Base-by-base conservation (phyloP, 2,888 invertebrate genomes). In the Colletes collaris region DNA sequence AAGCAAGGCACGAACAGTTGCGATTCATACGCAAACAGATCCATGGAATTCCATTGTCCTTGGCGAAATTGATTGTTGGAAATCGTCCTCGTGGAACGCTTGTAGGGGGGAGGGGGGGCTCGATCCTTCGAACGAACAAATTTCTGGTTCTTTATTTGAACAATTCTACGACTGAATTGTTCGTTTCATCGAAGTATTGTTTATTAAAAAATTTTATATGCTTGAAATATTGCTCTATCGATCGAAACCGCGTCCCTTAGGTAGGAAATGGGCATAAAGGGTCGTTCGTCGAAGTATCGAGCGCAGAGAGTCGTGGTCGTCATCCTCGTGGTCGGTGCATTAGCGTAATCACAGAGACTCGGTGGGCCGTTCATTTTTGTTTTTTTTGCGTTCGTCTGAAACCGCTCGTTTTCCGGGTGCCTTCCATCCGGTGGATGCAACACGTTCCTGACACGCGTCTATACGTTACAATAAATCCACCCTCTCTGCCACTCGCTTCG, bases 381-480 rank as follows among this genome's bases (percentile, higher is more conserved):
- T 64, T 67, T 64, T 75, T 71, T 74, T 58, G 56, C 53, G 27
- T 62, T 66, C 63, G 69, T 60, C 62, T 44, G 49, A 65, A 72
- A 76, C 84, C 75, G 68, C 74, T 83, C 83, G 79, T 86, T 86
- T 86, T 84, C 86, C 81, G 78, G 79, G 77, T 70, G 49, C 76
- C 80, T 52, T 71, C 70, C 76, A n/a, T 64, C 65, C 74, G 63
- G 27, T 56, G 68, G 69, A 59, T 46, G 75, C 79, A 85, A 83
- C 87, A 63, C 86, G 87, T 69, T 86, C 82, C 80, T 70, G 88
- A 88, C 88, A 88, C 88, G 88, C 86, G 87, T 87, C 87, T 66
- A 67, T 65, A 67, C 8, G 10, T 66, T 13, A 55, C 71, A 58
- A 85, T 79, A 83, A 83, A 76, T 77, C 79, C 83, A 83, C 81